Percentiles rank a stretch among this genome's conserved stretches.
Evolutionary conservation across 2,797 vertebrate species (phyloP).

Genomic region (Danio tinwini): DNA sequence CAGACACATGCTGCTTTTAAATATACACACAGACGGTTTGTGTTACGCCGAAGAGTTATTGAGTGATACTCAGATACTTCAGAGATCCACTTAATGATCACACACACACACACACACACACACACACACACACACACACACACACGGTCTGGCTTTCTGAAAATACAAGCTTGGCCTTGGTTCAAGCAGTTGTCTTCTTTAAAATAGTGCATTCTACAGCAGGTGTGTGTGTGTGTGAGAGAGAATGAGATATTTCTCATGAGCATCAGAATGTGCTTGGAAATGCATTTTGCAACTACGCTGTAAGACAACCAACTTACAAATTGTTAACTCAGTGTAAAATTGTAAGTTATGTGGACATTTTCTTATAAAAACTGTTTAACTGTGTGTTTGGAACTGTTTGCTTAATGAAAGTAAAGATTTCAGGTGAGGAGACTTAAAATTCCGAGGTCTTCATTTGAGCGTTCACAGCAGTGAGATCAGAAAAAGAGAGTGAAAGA

Average conservation of each 20-base stretch:
- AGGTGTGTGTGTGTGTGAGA: constrained; percentile 56
- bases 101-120: background rate
- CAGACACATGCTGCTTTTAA: background rate
- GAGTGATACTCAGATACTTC: constrained; percentile 32
- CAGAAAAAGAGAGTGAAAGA: background rate
- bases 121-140: background rate
- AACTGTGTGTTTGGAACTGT: no score
- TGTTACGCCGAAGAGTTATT: constrained; percentile 24
- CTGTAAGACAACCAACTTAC: no score
- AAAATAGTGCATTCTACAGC: constrained; percentile 69
- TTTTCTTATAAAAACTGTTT: no score
- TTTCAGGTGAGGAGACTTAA: no score
- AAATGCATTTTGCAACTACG: background rate
- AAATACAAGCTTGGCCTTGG: constrained; percentile 44
- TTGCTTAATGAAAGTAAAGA: no score
- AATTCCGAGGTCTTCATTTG: no score
- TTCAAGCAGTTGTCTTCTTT: constrained; percentile 72
- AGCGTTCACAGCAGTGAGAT: background rate
- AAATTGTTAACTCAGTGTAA: no score
- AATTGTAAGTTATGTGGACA: no score
- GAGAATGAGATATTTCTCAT: constrained; percentile 18
- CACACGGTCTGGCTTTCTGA: constrained; percentile 3
- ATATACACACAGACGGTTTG: constrained; percentile 17
- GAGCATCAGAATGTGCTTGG: constrained; percentile 26
- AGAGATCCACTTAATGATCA: background rate